Conservation (phyloP, 37 sponge, comb jelly and placozoan genomes). For the Diacarnus erythraeanus region DNA sequence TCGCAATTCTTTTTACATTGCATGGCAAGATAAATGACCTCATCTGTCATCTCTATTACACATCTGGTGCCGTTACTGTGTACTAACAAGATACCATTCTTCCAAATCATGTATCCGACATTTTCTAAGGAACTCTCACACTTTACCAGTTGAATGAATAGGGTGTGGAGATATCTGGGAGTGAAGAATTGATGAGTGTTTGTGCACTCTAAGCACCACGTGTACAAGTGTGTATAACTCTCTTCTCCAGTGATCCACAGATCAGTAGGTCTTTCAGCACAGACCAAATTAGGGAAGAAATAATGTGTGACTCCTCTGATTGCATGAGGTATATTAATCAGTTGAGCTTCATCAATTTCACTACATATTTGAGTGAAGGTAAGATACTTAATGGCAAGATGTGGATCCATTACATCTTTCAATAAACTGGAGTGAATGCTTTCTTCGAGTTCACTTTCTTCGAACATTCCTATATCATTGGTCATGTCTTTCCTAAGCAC, state of each 20-base stretch:
- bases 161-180: background rate
- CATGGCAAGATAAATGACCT: background rate
- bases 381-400: background rate
- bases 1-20: background rate
- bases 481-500: background rate
- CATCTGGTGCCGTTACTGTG: background rate
- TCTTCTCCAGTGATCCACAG: background rate
- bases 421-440: background rate
- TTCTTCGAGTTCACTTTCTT: background rate
- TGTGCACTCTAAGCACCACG: background rate
- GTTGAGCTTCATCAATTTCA: background rate
- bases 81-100: background rate
- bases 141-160: background rate
- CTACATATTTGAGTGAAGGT: background rate
- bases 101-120: background rate
- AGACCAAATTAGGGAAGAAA: conserved; percentile 4
- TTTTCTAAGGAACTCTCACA: background rate
- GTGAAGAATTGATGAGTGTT: background rate
- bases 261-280: background rate
- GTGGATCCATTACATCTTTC: background rate
- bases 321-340: background rate
- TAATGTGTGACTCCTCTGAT: background rate
- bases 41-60: background rate
- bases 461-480: background rate
- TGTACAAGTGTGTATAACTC: background rate